Percentiles rank a stretch among this genome's conserved stretches.
These are phyloP conservation scores for Argentina silus DNA, from an alignment of 2,797 vertebrate species.

Conservation along the genomic window DNA sequence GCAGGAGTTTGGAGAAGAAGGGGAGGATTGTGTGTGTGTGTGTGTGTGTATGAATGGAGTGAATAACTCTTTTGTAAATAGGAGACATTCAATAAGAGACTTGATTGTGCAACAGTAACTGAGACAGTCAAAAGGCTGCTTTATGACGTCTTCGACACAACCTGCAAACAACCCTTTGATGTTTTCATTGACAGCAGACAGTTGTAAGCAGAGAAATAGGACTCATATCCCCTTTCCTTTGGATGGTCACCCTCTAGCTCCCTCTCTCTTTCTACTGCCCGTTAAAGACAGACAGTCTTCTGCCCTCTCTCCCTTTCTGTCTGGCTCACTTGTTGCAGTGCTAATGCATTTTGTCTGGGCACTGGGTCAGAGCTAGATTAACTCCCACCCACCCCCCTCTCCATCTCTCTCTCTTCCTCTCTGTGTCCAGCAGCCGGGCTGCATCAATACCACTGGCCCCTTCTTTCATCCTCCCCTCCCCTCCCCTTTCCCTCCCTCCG, in stretches of 20 bases:
- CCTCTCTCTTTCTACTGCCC: background rate
- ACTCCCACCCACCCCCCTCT: constrained; percentile 46
- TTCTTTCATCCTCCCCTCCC: constrained; percentile 4
- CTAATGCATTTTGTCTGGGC: constrained; percentile 52
- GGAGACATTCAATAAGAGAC: constrained; percentile 16
- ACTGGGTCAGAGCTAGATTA: constrained; percentile 65
- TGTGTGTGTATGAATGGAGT: constrained; percentile 39
- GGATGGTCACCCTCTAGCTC: background rate
- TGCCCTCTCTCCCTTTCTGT: background rate
- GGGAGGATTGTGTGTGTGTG: constrained; percentile 50
- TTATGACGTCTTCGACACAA: constrained; percentile 36
- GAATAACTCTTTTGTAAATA: constrained; percentile 53
- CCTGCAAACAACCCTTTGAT: constrained; percentile 23
- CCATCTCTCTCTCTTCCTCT: background rate
- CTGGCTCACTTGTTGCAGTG: constrained; percentile 34
- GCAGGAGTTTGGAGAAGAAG: constrained; percentile 36
- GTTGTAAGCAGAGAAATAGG: constrained; percentile 24
- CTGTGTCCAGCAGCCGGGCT: background rate
- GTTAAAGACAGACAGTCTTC: background rate
- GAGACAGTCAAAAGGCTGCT: constrained; percentile 39
- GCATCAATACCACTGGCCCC: background rate
- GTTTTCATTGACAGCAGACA: constrained; percentile 34
- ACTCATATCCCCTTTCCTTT: constrained; percentile 35
- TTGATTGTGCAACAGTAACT: constrained; percentile 39
- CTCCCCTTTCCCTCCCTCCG: constrained; percentile 23